Evolutionary conservation across 2,113 vertebrate genomes (phyloP).

Genomic region (Aspidoscelis tigris): DNA sequence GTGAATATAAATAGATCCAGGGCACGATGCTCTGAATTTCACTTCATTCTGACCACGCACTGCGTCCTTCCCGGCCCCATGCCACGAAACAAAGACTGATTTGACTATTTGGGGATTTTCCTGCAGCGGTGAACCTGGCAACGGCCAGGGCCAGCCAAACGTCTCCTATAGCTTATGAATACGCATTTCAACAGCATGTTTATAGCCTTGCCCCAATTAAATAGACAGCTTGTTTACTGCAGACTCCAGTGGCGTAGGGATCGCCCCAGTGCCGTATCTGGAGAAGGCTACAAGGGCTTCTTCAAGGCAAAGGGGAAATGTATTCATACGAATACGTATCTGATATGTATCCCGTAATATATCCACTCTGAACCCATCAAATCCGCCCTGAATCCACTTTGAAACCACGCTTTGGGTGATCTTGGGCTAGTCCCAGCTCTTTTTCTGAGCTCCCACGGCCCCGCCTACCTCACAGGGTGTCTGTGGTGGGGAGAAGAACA

Average conservation of each 20-base stretch:
- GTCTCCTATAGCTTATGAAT: conserved; percentile 16
- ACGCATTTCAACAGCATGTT: conserved; percentile 9
- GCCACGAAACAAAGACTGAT: conserved; percentile 5
- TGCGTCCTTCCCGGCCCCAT: conserved; percentile 13
- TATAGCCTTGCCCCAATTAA: conserved; percentile 20
- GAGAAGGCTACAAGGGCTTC: conserved; percentile 9
- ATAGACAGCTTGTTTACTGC: conserved; percentile 23
- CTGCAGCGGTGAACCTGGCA: background rate
- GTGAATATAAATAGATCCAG: background rate
- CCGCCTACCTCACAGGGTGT: too few relatives aligned
- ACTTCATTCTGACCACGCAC: background rate
- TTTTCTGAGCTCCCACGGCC: too few relatives aligned
- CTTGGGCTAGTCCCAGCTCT: too few relatives aligned
- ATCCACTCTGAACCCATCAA: too few relatives aligned
- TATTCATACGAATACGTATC: too few relatives aligned
- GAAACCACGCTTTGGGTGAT: too few relatives aligned
- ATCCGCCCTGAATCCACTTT: too few relatives aligned
- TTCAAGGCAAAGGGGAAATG: conserved; percentile 13
- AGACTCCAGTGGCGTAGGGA: conserved; percentile 12
- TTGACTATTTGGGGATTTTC: background rate
- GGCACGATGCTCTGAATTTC: background rate
- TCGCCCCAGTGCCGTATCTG: background rate
- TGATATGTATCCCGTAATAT: too few relatives aligned
- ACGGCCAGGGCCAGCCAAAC: conserved; percentile 10
- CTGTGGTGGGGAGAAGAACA: too few relatives aligned